phyloP scores from a whole-genome alignment of 2,113 vertebrate genomes.

The Hepsetus odoe region DNA sequence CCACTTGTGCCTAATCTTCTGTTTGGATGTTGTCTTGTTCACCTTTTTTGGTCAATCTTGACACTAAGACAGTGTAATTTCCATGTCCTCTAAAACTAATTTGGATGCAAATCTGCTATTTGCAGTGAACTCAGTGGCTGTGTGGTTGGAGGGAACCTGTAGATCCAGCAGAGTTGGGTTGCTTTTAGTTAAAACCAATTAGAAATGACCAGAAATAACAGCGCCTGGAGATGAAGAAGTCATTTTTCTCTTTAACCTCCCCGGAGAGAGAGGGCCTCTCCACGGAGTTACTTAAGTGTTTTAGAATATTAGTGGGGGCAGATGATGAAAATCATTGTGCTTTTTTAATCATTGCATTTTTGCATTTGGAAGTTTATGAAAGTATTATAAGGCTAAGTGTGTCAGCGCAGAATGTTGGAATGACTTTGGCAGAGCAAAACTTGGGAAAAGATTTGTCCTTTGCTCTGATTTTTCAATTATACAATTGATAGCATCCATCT shows the following conservation, averaged over 20 bases:
- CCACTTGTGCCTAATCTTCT: slow-evolving; percentile 19
- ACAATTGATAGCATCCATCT: neutral
- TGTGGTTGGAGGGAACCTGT: slow-evolving; percentile 77
- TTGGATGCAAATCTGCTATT: slow-evolving; percentile 82
- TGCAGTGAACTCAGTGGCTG: slow-evolving; percentile 75
- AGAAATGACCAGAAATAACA: slow-evolving; percentile 87
- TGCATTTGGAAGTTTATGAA: slow-evolving; percentile 74
- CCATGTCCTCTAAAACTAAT: slow-evolving; percentile 81
- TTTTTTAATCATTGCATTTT: slow-evolving; percentile 81
- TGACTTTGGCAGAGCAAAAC: slow-evolving; percentile 72
- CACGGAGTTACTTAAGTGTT: slow-evolving; percentile 78
- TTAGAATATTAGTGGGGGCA: slow-evolving; percentile 81
- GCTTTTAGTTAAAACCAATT: slow-evolving; percentile 86
- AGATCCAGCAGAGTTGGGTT: slow-evolving; percentile 74
- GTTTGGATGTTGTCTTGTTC: slow-evolving; percentile 42
- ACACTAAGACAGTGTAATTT: slow-evolving; percentile 68
- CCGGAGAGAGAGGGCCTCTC: slow-evolving; percentile 77
- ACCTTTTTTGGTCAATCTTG: slow-evolving; percentile 62
- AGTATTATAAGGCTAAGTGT: slow-evolving; percentile 76
- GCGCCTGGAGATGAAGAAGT: slow-evolving; percentile 82
- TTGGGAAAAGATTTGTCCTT: slow-evolving; percentile 52
- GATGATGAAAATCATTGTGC: slow-evolving; percentile 81
- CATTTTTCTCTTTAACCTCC: slow-evolving; percentile 81
- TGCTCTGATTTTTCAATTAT: slow-evolving; percentile 41
- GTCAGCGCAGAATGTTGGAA: slow-evolving; percentile 74